Base-by-base conservation (phyloP, 2,888 invertebrate genomes). In the Drosophila testacea region DNA sequence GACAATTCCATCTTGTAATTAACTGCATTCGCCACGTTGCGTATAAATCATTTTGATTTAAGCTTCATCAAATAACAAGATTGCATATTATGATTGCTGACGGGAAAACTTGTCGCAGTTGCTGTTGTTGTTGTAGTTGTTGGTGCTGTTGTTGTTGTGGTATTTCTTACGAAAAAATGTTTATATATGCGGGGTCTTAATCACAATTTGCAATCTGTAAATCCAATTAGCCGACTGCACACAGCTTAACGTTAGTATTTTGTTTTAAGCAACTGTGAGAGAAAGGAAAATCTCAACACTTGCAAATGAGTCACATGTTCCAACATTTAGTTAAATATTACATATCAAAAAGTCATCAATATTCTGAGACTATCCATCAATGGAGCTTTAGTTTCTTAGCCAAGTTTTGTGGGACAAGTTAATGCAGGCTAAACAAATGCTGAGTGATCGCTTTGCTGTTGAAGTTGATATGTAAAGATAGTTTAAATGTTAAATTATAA, bases 31-130 rank as follows among this genome's bases (percentile, higher is more conserved):
- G 36, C 9, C 6, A 10, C 36, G 39, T 48, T 64, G 82, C 59
- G 54, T 52, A 85, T 83, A 86, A 84, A 84, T 84, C 83, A 84
- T 67, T 83, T 69, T 80, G 89, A 88, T 80, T 88, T 72, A 80
- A 83, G 86, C 83, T 72, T 85, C 85, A 88, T 83, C 83, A 83
- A 79, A 74, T 74, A 85, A 85, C 86, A 79, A 85, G 83, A 88
- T 83, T 82, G 61, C 59, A 70, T 73, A 74, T 88, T 85, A 82
- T 81, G 84, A 83, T 81, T 56, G 56, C 64, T 30, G 34, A 46
- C 39, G 13, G 55, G 54, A 62, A 73, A 77, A 78, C 75, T 78
- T 30, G 83, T 63, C 28, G 47, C 7, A 11, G 50, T 36, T 27
- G 39, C 10, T 22, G 42, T 41, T 57, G 47, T 39, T 44, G 56